Evolutionary conservation across 2,888 invertebrate genomes (phyloP), one percentile per base, ranked within the genome.

Genomic region (Antitype chi): DNA sequence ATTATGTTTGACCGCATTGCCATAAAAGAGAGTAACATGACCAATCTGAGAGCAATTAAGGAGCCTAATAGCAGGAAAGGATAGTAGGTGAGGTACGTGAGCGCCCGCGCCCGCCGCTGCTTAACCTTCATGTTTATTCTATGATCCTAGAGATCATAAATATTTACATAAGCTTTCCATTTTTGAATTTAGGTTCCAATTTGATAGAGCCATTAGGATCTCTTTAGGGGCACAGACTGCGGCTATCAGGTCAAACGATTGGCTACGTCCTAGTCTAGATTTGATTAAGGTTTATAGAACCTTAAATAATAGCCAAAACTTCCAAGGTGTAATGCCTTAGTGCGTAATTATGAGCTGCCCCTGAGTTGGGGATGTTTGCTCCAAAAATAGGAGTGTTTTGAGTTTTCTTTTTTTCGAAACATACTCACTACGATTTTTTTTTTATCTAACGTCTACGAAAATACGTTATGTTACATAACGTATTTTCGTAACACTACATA

Each of bases 1-100:
- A 96, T 96, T 94, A 95, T 92, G 92, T 94, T 94, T 94, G 95
- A 94, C 96, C 96, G 95, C 95, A 92, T 94, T 95, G 95, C 96
- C 95, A 95, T 96, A 96, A 95, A 94, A 93, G 93, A 94, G 93
- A 94, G 94, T 95, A 95, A 95, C 96, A 94, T 92, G 92, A 94
- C 94, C 96, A 94, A 95, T 94, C 93, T 90, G 81, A 92, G 93
- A 93, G 94, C 95, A 96, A 96, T 96, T 96, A 96, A 96, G 94
- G 94, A 93, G 91, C 92, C 94, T 96, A 95, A 96, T 95, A 94
- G 94, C 95, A 94, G 95, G 94, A 95, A 94, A 93, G 94, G 93
- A 93, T 93, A 90, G 92, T 84, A 81, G 73, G 87, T 82, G 80
- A 75, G 87, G 91, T 90, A 93, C 94, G 94, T 94, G 93, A 89